Conservation (phyloP, 2,113 vertebrate species). For the Rhinogobius similis region DNA sequence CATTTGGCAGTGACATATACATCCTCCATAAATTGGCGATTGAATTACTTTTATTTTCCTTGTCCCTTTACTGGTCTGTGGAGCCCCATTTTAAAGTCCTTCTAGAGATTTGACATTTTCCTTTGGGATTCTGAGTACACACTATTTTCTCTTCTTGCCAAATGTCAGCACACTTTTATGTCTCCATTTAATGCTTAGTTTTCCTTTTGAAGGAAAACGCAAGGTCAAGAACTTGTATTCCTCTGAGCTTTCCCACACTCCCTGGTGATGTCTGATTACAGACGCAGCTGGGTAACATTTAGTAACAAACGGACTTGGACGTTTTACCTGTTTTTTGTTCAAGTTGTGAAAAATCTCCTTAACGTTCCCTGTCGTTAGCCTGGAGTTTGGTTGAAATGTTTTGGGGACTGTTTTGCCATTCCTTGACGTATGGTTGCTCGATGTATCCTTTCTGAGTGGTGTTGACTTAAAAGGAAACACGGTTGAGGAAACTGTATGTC, state of each 20-base stretch:
- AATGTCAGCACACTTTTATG: conserved; percentile 5
- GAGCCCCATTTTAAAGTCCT: background rate
- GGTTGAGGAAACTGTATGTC: conserved; percentile 37
- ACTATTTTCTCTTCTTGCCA: background rate
- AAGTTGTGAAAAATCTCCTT: conserved; percentile 21
- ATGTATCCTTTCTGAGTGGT: conserved; percentile 58
- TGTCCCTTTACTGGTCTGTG: background rate
- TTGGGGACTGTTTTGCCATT: conserved; percentile 53
- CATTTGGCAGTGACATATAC: background rate
- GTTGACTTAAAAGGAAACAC: conserved; percentile 64
- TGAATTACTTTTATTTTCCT: background rate
- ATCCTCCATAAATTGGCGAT: background rate
- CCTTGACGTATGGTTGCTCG: conserved; percentile 48
- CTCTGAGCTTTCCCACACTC: conserved; percentile 29
- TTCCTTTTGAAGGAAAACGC: conserved; percentile 8
- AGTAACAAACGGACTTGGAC: conserved; percentile 46
- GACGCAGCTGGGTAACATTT: conserved; percentile 57
- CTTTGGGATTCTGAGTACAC: background rate
- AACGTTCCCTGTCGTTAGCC: background rate
- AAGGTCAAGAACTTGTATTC: conserved; percentile 27
- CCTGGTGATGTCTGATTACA: conserved; percentile 39
- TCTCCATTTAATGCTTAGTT: background rate
- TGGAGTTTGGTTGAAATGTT: conserved; percentile 48
- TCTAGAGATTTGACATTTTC: background rate
- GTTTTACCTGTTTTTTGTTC: conserved; percentile 35